Conservation (phyloP, 2,888 invertebrate genomes). For the Ochropacha duplaris region DNA sequence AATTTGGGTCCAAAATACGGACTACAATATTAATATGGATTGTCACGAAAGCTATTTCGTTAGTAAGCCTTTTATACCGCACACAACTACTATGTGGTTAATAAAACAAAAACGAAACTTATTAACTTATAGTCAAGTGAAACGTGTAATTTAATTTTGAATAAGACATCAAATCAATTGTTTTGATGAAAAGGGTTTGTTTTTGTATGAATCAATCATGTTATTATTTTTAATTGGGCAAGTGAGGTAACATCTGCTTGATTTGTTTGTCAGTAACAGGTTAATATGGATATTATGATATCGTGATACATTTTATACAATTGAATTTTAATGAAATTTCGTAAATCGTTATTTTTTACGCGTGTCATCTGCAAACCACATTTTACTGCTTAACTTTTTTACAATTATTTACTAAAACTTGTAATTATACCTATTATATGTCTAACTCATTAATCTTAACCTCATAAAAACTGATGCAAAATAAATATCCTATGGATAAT, state of each 20-base stretch:
- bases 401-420: too few species aligned
- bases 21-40: constrained; percentile 57
- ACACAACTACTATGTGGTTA: constrained; percentile 50
- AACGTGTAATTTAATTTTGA: constrained; percentile 66
- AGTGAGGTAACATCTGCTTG: constrained; percentile 58
- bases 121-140: constrained; percentile 42
- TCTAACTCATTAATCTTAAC: too few species aligned
- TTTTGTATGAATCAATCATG: constrained; percentile 64
- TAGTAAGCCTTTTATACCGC: constrained; percentile 50
- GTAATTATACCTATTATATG: too few species aligned
- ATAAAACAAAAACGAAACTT: constrained; percentile 36
- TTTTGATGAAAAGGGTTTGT: constrained; percentile 62
- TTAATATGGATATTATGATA: neutral
- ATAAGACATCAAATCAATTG: constrained; percentile 73
- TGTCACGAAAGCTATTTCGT: constrained; percentile 59
- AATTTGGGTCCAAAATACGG: constrained; percentile 48
- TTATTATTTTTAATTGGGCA: constrained; percentile 72
- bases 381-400: too few species aligned
- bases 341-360: neutral
- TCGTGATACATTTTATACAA: neutral
- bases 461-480: neutral
- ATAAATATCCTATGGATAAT: neutral
- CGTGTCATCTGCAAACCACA: too few species aligned
- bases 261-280: constrained; percentile 18
- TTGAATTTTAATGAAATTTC: too few species aligned